Percentiles rank a stretch among this genome's conserved stretches.
Conservation (phyloP, 2,113 vertebrate species). For the Archilochus colubris region DNA sequence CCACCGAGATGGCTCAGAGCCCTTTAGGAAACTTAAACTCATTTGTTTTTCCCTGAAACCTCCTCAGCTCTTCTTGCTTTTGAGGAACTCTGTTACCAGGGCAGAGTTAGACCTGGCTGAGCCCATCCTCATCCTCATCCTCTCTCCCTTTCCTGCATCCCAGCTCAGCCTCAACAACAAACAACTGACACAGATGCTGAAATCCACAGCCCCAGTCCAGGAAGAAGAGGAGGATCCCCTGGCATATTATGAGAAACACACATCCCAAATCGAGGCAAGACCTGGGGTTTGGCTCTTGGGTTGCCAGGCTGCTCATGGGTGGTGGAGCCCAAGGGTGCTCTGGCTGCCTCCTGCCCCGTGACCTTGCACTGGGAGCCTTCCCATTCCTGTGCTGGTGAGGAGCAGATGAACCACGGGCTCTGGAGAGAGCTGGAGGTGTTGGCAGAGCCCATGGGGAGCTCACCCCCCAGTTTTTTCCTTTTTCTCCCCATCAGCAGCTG, state of each 20-base stretch:
- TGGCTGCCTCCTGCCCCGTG: fast-evolving
- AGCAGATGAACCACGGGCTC: background rate
- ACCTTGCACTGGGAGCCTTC: background rate
- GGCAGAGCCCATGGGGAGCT: background rate
- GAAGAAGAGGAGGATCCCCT: conserved; percentile 90
- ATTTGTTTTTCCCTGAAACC: conserved; percentile 15
- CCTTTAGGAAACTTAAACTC: conserved; percentile 29
- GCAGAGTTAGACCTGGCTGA: background rate
- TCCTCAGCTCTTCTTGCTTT: background rate
- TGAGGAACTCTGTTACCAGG: background rate
- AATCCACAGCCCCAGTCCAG: conserved; percentile 80
- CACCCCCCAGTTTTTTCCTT: background rate
- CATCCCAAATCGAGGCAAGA: conserved; percentile 90
- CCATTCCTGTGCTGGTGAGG: background rate
- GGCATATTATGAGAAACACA: conserved; percentile 89
- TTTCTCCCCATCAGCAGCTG: background rate
- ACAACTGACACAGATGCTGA: conserved; percentile 93
- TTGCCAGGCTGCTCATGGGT: fast-evolving
- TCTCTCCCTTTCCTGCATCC: background rate
- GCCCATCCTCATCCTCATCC: background rate
- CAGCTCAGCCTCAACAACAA: conserved; percentile 95
- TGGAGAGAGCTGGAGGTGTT: background rate
- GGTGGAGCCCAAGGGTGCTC: background rate
- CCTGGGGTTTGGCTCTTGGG: background rate
- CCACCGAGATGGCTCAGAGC: background rate